Percentiles rank a stretch among this genome's conserved stretches.
Evolutionary conservation across 2,797 vertebrate genomes (phyloP).

Genomic region (Pitangus sulphuratus): DNA sequence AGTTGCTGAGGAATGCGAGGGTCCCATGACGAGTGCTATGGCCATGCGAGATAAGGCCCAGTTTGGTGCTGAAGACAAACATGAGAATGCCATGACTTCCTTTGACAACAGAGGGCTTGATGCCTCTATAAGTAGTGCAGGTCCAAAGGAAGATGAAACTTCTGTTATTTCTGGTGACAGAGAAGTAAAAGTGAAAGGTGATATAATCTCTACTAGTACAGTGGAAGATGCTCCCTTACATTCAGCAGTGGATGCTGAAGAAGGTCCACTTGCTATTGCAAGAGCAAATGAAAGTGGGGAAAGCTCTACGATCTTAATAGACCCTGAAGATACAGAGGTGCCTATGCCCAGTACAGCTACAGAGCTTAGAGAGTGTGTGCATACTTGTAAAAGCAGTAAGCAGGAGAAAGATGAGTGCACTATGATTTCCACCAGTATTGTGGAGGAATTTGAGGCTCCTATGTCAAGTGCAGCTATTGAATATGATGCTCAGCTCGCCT

Average conservation of each 20-base stretch:
- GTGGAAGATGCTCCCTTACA: neutral
- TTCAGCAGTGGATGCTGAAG: neutral
- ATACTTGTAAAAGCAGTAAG: neutral
- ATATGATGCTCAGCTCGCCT: neutral
- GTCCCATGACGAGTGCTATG: constrained; percentile 54
- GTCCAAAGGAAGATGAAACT: neutral
- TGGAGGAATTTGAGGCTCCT: constrained; percentile 75
- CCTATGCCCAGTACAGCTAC: constrained; percentile 76
- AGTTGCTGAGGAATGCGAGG: constrained; percentile 41
- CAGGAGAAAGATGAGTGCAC: constrained; percentile 77
- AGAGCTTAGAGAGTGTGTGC: constrained; percentile 39
- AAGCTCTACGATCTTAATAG: neutral
- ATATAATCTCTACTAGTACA: constrained; percentile 75
- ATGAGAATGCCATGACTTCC: constrained; percentile 44
- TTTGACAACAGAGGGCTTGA: constrained; percentile 43
- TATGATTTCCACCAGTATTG: constrained; percentile 77
- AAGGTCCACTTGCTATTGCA: neutral
- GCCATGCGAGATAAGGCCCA: constrained; percentile 14
- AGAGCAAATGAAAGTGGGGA: neutral
- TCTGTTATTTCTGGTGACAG: neutral
- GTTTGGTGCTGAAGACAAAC: neutral
- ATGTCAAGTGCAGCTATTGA: constrained; percentile 68
- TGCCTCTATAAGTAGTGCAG: constrained; percentile 21
- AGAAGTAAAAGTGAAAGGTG: constrained; percentile 33
- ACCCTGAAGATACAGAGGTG: constrained; percentile 56